Evolutionary conservation across 2,113 vertebrate genomes (phyloP).

Genomic region (Podarcis muralis): DNA sequence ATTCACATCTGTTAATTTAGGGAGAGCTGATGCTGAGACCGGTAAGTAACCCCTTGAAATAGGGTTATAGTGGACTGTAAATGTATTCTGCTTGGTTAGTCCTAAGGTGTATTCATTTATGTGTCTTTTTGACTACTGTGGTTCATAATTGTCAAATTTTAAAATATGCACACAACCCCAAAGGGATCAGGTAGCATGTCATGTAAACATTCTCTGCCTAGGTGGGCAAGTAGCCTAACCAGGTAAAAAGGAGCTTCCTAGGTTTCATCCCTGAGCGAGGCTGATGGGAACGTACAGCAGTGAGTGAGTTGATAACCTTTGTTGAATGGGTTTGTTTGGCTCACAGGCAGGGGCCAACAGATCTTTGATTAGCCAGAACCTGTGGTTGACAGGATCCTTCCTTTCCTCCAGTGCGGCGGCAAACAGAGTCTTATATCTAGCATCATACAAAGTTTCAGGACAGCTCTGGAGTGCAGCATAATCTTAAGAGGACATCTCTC

Average conservation of each 20-base stretch:
- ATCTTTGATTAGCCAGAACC: background rate
- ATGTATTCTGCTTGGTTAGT: no score
- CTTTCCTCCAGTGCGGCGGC: background rate
- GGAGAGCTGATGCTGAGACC: constrained; percentile 11
- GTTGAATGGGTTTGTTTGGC: background rate
- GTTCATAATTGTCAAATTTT: background rate
- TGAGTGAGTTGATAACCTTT: background rate
- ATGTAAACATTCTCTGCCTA: no score
- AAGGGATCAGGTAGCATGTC: no score
- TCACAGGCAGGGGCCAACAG: background rate
- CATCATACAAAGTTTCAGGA: background rate
- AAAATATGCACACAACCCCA: background rate
- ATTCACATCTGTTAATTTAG: background rate
- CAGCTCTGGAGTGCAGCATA: background rate
- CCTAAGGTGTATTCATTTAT: no score
- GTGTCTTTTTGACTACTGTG: no score
- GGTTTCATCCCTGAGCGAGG: no score
- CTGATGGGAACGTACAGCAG: background rate
- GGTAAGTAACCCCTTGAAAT: background rate
- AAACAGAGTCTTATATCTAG: background rate
- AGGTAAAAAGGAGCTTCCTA: background rate
- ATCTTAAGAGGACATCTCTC: background rate
- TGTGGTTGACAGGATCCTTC: background rate
- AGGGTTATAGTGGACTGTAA: no score
- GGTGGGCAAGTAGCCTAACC: no score